Evolutionary conservation across 1,140 invertebrate genomes (phyloP), one percentile per base, ranked within the genome.

Genomic region (Brachionus rubens): DNA sequence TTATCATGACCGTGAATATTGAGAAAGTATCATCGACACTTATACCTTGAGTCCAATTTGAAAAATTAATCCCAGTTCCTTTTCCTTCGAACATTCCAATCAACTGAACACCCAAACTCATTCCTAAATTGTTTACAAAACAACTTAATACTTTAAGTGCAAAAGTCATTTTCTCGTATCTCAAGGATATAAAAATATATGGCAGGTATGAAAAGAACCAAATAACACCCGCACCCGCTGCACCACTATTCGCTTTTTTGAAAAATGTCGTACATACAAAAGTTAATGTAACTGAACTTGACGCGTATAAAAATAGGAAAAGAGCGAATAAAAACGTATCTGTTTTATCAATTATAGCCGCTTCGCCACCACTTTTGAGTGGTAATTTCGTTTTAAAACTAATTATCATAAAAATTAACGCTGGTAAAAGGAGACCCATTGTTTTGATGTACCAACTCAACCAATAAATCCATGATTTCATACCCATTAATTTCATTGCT

Each of bases 401-500:
- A 14, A 87, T 68, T 4, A 87, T 86, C 70, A 89, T 83, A 12
- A 89, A 80, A 14, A 85, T 78, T 6, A 87, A 82, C 1, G 87
- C 88, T 76, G 91, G 86, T 1, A 89, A 77, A 0, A 92, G 82
- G 79, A 91, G 89, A 1, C 89, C 82, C 78, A 91, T 89, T 62
- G 89, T 88, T 79, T 91, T 91, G 21, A 90, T 83, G 80, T 91
- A 92, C 91, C 91, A 92, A 1, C 91, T 91, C 2, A 87, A 81
- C 91, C 91, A 93, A 79, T 93, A 91, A 26, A 93, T 79, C 90
- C 90, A 92, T 77, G 89, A 90, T 16, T 88, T 87, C 10, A 94
- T 82, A 2, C 92, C 92, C 91, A 93, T 93, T 81, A 92, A 91
- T 82, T 91, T 92, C 91, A 92, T 92, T 0, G 90, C 90, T 47